These are phyloP conservation scores for Volucella inanis DNA, from an alignment of 2,888 invertebrate genomes.

Conservation along the genomic window DNA sequence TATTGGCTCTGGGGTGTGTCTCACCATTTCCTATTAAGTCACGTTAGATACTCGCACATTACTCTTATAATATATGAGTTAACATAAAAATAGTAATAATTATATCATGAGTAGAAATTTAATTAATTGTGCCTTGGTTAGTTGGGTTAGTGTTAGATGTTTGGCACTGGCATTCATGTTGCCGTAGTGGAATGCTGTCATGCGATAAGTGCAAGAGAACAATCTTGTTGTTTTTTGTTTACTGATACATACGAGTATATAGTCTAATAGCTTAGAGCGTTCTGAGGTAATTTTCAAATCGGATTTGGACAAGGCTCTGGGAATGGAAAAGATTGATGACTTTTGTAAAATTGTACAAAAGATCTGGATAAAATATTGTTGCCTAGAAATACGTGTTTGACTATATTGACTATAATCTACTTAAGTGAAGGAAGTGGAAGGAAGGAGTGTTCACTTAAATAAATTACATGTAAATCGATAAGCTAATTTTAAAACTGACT, in stretches of 20 bases:
- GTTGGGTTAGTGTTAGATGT: too few species aligned
- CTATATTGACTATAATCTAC: too few species aligned
- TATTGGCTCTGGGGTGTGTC: constrained; percentile 27
- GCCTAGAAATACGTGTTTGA: too few species aligned
- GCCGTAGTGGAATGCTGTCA: constrained; percentile 15
- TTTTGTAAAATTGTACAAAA: not conserved
- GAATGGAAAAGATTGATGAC: constrained; percentile 21
- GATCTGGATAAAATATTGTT: too few species aligned
- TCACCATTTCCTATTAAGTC: constrained; percentile 41
- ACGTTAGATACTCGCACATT: constrained; percentile 1
- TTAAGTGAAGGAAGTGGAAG: too few species aligned
- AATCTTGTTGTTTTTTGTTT: not conserved
- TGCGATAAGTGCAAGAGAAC: constrained; percentile 5
- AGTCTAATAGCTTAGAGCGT: not conserved
- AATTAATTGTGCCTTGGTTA: constrained; percentile 33
- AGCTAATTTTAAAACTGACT: too few species aligned
- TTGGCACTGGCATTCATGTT: not conserved
- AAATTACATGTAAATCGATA: too few species aligned
- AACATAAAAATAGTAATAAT: constrained; percentile 10
- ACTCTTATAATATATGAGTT: too few species aligned
- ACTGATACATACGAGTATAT: not conserved
- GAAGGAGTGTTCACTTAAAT: too few species aligned
- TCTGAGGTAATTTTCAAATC: constrained; percentile 11
- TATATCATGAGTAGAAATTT: constrained; percentile 9
- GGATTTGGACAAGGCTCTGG: not conserved